Evolutionary conservation across 2,113 vertebrate genomes (phyloP).

Genomic region (Limnothrissa miodon): DNA sequence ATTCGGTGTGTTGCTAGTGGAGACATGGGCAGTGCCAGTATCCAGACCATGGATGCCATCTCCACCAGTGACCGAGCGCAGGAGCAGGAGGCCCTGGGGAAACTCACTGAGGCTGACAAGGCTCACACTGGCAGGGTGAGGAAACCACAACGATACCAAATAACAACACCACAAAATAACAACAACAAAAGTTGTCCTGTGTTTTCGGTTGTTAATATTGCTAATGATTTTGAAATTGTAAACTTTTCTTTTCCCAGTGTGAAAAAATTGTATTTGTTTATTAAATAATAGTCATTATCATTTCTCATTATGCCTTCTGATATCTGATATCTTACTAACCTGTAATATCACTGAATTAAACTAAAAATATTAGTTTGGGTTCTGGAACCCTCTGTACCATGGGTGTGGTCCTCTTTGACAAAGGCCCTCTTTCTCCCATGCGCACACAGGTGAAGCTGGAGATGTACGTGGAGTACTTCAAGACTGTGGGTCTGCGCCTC

Average conservation of each 20-base stretch:
- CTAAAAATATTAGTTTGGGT: not conserved
- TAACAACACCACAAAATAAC: not conserved
- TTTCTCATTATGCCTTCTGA: too few species aligned
- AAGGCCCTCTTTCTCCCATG: not conserved
- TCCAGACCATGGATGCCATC: conserved; percentile 49
- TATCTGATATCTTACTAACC: too few species aligned
- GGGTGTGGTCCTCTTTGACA: not conserved
- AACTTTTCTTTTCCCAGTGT: too few species aligned
- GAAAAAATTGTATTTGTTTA: too few species aligned
- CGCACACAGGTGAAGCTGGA: conserved; percentile 62
- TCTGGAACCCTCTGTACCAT: too few species aligned
- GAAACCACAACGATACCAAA: not conserved
- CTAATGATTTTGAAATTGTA: not conserved
- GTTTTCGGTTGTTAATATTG: not conserved
- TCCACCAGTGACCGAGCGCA: conserved; percentile 42
- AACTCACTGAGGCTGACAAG: conserved; percentile 57
- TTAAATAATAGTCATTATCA: too few species aligned
- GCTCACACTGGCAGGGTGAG: conserved; percentile 60
- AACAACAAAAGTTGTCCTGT: not conserved
- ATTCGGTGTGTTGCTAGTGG: conserved; percentile 31
- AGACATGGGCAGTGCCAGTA: conserved; percentile 40
- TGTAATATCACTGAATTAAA: too few species aligned
- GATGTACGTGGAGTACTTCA: conserved; percentile 68
- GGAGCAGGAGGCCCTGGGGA: conserved; percentile 46
- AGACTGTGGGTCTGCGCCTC: conserved; percentile 52